Evolutionary conservation across 2,888 invertebrate species (phyloP).

Genomic region (Ichneumon xanthorius): DNA sequence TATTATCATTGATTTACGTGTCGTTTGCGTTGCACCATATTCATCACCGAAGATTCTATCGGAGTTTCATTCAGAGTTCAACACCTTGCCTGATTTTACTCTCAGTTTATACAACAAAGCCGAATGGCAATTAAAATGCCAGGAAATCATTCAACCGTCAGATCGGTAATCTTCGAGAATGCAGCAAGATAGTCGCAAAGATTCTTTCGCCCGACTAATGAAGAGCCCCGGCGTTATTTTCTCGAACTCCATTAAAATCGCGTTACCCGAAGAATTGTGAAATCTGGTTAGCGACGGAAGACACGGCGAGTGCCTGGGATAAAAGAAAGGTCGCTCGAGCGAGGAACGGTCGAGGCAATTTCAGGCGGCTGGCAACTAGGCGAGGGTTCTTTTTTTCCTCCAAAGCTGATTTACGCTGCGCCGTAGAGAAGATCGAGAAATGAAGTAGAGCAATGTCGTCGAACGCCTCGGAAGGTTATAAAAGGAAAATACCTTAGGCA

Average conservation of each 20-base stretch:
- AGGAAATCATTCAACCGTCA: background rate
- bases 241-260: conserved; percentile 69
- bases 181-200: conserved; percentile 7
- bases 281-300: conserved; percentile 64
- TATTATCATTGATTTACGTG: no score
- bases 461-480: background rate
- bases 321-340: conserved; percentile 47
- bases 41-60: no score
- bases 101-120: background rate
- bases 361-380: conserved; percentile 4
- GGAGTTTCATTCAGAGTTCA: no score
- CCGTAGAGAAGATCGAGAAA: background rate
- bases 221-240: conserved; percentile 68
- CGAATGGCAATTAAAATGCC: background rate
- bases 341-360: conserved; percentile 42
- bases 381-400: background rate
- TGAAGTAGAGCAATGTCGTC: background rate
- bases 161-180: background rate
- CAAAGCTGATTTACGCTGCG: conserved; percentile 5
- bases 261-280: conserved; percentile 69
- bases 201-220: conserved; percentile 57
- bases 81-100: no score
- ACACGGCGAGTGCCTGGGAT: conserved; percentile 3
- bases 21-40: no score
- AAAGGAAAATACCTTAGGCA: background rate